Evolutionary conservation across 2,888 invertebrate species (phyloP), one percentile per base, ranked within the genome.

Genomic region (Ophion slaviceki): DNA sequence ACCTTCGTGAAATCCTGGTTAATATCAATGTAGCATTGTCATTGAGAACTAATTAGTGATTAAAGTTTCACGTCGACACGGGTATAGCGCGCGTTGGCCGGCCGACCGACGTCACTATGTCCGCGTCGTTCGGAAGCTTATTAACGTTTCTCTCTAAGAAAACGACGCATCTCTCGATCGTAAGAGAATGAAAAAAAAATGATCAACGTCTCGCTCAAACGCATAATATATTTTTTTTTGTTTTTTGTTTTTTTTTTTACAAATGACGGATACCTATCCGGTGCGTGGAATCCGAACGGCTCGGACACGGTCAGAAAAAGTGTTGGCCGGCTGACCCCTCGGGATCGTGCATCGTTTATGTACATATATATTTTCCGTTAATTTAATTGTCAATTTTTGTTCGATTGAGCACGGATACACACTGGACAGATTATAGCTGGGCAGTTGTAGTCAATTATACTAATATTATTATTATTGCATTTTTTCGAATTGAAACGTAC

Each of bases 1-100:
- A 94, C 94, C 94, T 94, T 93, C 90, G 93, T 93, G 91, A 94
- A 94, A 94, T 94, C 94, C 94, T 94, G 93, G 93, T 91, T 92
- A 92, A 92, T 93, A 92, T 92, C 91, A 93, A 93, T 91, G 93
- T 92, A 93, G 93, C 93, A 93, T 93, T 93, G 80, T 80, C 92
- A 92, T 93, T 93, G 92, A 93, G 92, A 93, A 94, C 93, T 93
- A 92, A 93, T 92, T 93, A 94, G 92, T 93, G 88, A 93, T 92
- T 91, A 91, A 90, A 92, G 86, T 83, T 83, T 91, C 89, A 91
- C 91, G 92, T 92, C 86, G 88, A 90, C 89, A 89, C 89, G 86
- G 83, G 80, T 80, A 86, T 83, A 83, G 80, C 80, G 86, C 76
- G 62, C 47, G 47, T 47, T 45, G 80, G 80, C 83, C 82, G 77